These are phyloP conservation scores for Stegodyphus dumicola DNA, from an alignment of 1,140 invertebrate genomes.

Conservation along the genomic window DNA sequence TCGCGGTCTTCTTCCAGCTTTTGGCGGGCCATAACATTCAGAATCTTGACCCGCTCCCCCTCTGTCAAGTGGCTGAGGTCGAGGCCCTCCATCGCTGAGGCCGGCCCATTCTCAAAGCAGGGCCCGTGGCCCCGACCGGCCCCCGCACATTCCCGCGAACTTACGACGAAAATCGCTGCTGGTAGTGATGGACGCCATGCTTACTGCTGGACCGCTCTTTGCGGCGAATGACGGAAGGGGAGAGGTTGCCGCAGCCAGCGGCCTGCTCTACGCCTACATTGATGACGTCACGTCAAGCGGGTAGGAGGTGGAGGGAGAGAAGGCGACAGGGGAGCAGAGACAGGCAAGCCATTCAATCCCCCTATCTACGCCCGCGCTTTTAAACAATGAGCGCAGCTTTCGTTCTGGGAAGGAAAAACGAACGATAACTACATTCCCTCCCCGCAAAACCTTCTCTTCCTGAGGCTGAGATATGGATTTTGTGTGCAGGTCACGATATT, in stretches of 20 bases:
- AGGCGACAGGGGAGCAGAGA: too few relatives aligned
- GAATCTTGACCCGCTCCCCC: slow-evolving; percentile 97
- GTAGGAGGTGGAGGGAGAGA: not conserved
- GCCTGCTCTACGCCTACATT: slow-evolving; percentile 44
- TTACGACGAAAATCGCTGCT: not conserved
- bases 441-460: too few relatives aligned
- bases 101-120: not conserved
- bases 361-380: too few relatives aligned
- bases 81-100: slow-evolving; percentile 71
- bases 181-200: slow-evolving; percentile 16
- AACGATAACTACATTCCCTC: too few relatives aligned
- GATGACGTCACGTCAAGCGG: slow-evolving; percentile 16
- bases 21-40: slow-evolving; percentile 94
- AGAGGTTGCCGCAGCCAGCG: not conserved
- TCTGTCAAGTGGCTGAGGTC: slow-evolving; percentile 97
- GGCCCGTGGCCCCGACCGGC: slow-evolving; percentile 15
- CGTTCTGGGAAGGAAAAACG: too few relatives aligned
- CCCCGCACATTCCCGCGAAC: slow-evolving; percentile 13
- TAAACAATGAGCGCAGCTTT: too few relatives aligned
- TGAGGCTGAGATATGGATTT: too few relatives aligned
- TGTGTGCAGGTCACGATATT: too few relatives aligned
- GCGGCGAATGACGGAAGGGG: slow-evolving; percentile 1
- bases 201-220: not conserved
- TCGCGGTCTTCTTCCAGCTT: slow-evolving; percentile 96
- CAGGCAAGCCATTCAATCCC: too few relatives aligned